Conservation (phyloP, 2,888 invertebrate genomes). For the Plusia festucae region DNA sequence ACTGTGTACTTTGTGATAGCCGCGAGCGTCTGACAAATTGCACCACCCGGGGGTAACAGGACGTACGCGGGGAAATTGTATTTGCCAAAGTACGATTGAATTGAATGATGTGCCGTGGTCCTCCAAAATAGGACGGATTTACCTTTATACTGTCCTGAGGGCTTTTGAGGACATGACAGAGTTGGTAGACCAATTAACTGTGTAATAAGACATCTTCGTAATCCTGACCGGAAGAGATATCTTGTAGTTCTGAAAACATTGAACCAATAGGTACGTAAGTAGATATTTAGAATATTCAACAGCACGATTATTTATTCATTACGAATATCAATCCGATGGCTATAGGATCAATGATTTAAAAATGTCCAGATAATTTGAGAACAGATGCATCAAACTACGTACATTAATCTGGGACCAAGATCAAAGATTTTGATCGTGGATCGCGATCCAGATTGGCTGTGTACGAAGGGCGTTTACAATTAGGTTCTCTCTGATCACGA, state of each 20-base stretch:
- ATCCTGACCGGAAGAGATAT: too few relatives aligned
- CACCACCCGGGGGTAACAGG: conserved; percentile 61
- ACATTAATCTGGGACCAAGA: too few relatives aligned
- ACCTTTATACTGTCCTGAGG: not conserved
- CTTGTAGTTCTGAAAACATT: too few relatives aligned
- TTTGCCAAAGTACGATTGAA: conserved; percentile 64
- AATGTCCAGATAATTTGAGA: too few relatives aligned
- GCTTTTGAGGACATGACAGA: not conserved
- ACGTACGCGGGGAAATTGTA: conserved; percentile 69
- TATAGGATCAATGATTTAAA: too few relatives aligned
- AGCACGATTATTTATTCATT: not conserved
- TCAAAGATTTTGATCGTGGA: too few relatives aligned
- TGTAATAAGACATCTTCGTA: too few relatives aligned
- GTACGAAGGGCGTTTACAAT: too few relatives aligned
- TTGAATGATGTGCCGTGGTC: conserved; percentile 45
- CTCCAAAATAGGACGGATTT: conserved; percentile 9
- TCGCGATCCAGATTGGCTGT: too few relatives aligned
- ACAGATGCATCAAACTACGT: too few relatives aligned
- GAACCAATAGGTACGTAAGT: too few relatives aligned
- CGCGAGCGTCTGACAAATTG: conserved; percentile 68
- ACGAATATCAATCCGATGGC: conserved; percentile 33
- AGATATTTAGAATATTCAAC: too few relatives aligned
- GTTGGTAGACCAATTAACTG: not conserved
- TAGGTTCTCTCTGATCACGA: conserved; percentile 17
- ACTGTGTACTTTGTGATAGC: conserved; percentile 58